Evolutionary conservation across 2,888 invertebrate genomes (phyloP), one percentile per base, ranked within the genome.

Genomic region (Liposcelis brunnea): DNA sequence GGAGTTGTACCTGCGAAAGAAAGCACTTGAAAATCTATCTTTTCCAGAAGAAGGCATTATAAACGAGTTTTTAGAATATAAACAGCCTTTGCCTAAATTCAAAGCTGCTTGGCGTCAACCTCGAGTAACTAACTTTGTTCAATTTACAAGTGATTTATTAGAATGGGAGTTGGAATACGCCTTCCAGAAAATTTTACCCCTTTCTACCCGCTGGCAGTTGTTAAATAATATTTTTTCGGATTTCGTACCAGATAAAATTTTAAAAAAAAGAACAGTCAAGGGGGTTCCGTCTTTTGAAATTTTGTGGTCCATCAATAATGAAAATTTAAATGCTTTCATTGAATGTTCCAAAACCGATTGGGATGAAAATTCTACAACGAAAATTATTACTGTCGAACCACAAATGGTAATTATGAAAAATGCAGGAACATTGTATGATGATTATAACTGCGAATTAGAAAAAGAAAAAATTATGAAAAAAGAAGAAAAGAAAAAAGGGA

Each of bases 121-220:
- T 1, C 72, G 77, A 61, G 58, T 83, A 40, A 65, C 73, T 10
- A 71, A 75, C 56, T 83, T 85, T 63, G 65, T 80, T 54, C 80
- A 80, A 65, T 68, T 67, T 56, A 31, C 47, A 31, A 40, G 12
- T 48, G 31, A 47, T 36, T 37, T 16, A 54, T 59, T 86, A 44
- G 71, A 72, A 51, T 87, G 87, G 87, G 70, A 77, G 2, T 75
- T 79, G 55, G 68, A 75, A 26, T 85, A 86, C 58, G 71, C 78
- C 33, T 77, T 84, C 50, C 76, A 79, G 55, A 86, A 85, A 59
- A 75, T 83, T 52, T 65, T 85, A 47, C 82, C 84, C 0, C 58
- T 87, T 36, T 58, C 80, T 16, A 82, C 82, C 0, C 71, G 84
- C 52, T 85, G 83, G 83, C 81, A 83, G 56, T 61, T 80, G 19